A percentile compares a stretch with the other conserved stretches of the same genome.
phyloP scores from a whole-genome alignment of 2,888 invertebrate species.

The Endomychus coccineus region DNA sequence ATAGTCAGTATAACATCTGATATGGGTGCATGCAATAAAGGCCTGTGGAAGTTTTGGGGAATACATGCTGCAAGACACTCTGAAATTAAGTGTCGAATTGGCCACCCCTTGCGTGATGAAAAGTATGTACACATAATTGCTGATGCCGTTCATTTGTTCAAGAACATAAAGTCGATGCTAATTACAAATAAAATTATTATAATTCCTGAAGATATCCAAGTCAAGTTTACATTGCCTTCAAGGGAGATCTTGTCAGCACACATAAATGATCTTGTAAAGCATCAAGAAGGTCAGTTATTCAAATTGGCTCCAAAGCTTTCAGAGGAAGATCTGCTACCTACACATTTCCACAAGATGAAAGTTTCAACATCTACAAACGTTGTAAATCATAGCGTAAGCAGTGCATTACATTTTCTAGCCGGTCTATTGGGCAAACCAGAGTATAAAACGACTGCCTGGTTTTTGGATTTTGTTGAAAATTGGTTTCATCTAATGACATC shows the following conservation, averaged over 20 bases:
- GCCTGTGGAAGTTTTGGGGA: slow-evolving; percentile 23
- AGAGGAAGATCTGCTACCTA: slow-evolving; percentile 20
- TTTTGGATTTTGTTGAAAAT: slow-evolving; percentile 21
- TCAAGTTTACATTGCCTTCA: slow-evolving; percentile 20
- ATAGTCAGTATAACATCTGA: slow-evolving; percentile 25
- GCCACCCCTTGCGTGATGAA: slow-evolving; percentile 19
- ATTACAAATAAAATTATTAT: slow-evolving; percentile 20
- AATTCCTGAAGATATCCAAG: slow-evolving; percentile 15
- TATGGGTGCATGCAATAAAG: slow-evolving; percentile 27
- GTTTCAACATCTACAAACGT: slow-evolving; percentile 22
- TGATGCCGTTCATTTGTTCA: slow-evolving; percentile 22
- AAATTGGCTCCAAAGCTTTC: slow-evolving; percentile 22
- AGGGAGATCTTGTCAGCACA: slow-evolving; percentile 16
- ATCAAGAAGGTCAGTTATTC: slow-evolving; percentile 15
- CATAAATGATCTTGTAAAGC: slow-evolving; percentile 17
- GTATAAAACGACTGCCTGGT: slow-evolving; percentile 25
- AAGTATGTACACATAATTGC: slow-evolving; percentile 20
- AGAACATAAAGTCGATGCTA: slow-evolving; percentile 22
- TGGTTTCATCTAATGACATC: slow-evolving; percentile 25
- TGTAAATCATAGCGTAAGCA: slow-evolving; percentile 17
- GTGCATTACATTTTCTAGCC: slow-evolving; percentile 5
- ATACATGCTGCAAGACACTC: slow-evolving; percentile 17
- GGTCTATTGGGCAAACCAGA: slow-evolving; percentile 12
- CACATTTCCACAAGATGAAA: slow-evolving; percentile 23
- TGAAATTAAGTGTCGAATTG: slow-evolving; percentile 8